A percentile compares a stretch with the other conserved stretches of the same genome.
Conservation (phyloP, 1,140 invertebrate species). For the Cydia strobilella region DNA sequence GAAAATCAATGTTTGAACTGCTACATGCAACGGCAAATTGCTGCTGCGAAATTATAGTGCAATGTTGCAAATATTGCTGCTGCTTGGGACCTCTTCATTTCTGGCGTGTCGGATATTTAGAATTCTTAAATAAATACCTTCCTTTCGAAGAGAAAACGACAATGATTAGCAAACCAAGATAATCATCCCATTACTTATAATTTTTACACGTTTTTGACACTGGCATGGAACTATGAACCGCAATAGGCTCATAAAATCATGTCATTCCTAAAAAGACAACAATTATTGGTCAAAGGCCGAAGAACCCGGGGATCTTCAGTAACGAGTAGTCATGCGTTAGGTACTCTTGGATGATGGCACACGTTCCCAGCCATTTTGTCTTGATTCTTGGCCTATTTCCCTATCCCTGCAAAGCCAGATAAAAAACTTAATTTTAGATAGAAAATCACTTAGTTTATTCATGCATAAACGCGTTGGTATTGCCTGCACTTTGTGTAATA, state of each 20-base stretch:
- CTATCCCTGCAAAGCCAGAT: background rate
- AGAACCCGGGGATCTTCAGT: no score
- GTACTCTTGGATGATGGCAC: no score
- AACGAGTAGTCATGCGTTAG: no score
- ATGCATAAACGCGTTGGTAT: background rate
- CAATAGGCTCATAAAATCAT: no score
- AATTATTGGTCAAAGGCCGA: no score
- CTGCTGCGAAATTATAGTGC: constrained; percentile 13
- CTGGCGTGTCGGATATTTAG: background rate
- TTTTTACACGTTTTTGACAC: no score
- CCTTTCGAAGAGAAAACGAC: no score
- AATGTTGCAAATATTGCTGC: background rate
- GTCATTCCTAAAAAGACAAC: no score
- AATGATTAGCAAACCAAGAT: no score
- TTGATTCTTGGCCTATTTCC: background rate
- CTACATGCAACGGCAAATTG: constrained; percentile 26
- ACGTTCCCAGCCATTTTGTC: background rate
- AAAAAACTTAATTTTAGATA: background rate
- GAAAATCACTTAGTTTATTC: background rate
- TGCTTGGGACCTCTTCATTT: background rate
- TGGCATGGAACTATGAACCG: no score
- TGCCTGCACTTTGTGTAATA: no score
- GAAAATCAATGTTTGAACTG: constrained; percentile 56
- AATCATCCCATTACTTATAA: no score
- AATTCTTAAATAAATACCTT: background rate